phyloP scores from a whole-genome alignment of 2,113 vertebrate species.

The Pelmatolapia mariae region DNA sequence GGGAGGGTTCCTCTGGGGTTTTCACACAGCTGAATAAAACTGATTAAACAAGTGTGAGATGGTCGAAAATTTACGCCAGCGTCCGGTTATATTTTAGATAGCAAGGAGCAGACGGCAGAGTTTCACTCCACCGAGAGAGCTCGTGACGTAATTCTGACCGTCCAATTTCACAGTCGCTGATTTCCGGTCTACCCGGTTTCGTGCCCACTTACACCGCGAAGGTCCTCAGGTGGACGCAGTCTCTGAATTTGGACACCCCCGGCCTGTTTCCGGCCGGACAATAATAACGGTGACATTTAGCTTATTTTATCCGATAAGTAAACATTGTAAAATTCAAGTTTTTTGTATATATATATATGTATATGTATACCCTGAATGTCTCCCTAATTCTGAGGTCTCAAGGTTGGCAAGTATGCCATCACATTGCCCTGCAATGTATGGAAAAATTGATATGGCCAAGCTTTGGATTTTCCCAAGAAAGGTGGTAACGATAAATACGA shows the following conservation, averaged over 20 bases:
- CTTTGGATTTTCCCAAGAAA: not conserved
- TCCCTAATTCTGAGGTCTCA: not conserved
- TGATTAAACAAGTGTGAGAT: not conserved
- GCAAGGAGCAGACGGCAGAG: not conserved
- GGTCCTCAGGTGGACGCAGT: not conserved
- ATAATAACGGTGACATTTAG: not conserved
- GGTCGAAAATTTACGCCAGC: not conserved
- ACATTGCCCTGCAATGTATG: not conserved
- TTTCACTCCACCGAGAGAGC: not conserved
- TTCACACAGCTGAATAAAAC: not conserved
- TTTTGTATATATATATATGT: not conserved
- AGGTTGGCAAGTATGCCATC: not conserved
- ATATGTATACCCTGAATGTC: not conserved
- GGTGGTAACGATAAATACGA: not conserved
- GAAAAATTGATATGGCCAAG: not conserved
- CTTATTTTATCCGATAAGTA: not conserved
- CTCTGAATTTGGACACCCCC: not conserved
- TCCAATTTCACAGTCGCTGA: not conserved
- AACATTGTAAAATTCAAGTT: not conserved
- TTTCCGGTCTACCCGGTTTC: not conserved
- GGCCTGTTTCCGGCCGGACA: not conserved
- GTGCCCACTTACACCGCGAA: not conserved
- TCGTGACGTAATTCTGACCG: not conserved
- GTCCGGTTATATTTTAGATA: not conserved
- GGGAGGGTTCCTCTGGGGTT: not conserved